Evolutionary conservation across 1,140 invertebrate genomes (phyloP).

Genomic region (Microplitis mediator): DNA sequence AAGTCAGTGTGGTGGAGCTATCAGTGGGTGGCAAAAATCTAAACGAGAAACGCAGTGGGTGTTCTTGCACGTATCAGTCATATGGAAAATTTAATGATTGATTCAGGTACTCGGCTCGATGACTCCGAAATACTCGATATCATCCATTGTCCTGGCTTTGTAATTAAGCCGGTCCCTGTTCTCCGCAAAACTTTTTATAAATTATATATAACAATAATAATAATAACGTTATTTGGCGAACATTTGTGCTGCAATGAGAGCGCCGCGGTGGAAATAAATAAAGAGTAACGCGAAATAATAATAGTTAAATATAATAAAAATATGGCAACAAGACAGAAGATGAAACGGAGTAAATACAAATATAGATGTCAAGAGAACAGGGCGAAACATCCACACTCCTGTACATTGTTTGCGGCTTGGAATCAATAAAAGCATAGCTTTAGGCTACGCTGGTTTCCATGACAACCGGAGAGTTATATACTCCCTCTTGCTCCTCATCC

Average conservation of each 20-base stretch:
- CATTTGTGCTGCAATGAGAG: too few relatives aligned
- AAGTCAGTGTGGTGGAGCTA: not conserved
- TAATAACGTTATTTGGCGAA: too few relatives aligned
- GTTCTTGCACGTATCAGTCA: conserved; percentile 40
- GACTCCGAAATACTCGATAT: conserved; percentile 27
- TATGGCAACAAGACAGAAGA: conserved; percentile 22
- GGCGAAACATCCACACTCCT: conserved; percentile 62
- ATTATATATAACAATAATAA: too few relatives aligned
- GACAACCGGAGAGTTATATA: conserved; percentile 48
- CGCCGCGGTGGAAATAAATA: too few relatives aligned
- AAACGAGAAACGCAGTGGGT: conserved; percentile 38
- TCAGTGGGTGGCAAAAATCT: conserved; percentile 23
- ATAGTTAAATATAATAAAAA: conserved; percentile 1
- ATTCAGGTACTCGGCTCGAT: conserved; percentile 40
- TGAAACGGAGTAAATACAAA: conserved; percentile 18
- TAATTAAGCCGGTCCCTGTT: not conserved
- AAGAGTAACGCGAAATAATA: conserved; percentile 5
- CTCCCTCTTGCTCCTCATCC: conserved; percentile 3
- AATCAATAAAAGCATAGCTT: conserved; percentile 65
- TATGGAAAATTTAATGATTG: conserved; percentile 44
- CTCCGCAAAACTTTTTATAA: too few relatives aligned
- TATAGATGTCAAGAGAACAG: conserved; percentile 40
- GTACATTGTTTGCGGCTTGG: conserved; percentile 64
- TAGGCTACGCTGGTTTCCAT: conserved; percentile 60
- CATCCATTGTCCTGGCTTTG: not conserved